Conservation (phyloP, 2,113 vertebrate species). For the Monopterus albus region DNA sequence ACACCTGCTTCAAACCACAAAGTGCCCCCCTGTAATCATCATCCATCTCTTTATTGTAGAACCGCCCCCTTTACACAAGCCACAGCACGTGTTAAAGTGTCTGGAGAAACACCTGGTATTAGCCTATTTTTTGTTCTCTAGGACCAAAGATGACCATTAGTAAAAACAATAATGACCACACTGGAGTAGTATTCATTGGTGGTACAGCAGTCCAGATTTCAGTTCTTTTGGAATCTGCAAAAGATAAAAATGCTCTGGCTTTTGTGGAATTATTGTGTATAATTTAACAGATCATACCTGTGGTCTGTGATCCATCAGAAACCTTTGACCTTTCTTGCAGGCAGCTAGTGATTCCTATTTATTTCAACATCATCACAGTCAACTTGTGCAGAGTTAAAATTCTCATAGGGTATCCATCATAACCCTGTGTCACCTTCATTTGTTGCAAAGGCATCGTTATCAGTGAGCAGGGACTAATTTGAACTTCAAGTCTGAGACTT, state of each 20-base stretch:
- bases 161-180: slow-evolving; percentile 13
- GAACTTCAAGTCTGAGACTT: too few species aligned
- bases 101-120: slow-evolving; percentile 47
- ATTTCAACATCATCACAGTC: too few species aligned
- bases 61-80: slow-evolving; percentile 1
- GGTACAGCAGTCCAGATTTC: not conserved
- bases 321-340: not conserved
- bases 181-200: not conserved
- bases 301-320: too few species aligned
- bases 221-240: too few species aligned
- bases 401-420: too few species aligned
- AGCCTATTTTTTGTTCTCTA: not conserved
- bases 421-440: too few species aligned
- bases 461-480: too few species aligned
- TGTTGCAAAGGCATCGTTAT: too few species aligned
- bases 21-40: slow-evolving; percentile 23
- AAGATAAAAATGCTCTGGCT: not conserved
- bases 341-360: too few species aligned
- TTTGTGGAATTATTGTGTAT: not conserved
- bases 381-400: too few species aligned
- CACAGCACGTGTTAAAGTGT: not conserved
- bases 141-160: slow-evolving; percentile 10
- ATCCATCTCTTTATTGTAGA: slow-evolving; percentile 16
- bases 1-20: slow-evolving; percentile 46
- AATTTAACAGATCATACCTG: not conserved